A percentile compares a stretch with the other conserved stretches of the same genome.
Evolutionary conservation across 2,888 invertebrate genomes (phyloP).

Genomic region (Girardia tigrina): DNA sequence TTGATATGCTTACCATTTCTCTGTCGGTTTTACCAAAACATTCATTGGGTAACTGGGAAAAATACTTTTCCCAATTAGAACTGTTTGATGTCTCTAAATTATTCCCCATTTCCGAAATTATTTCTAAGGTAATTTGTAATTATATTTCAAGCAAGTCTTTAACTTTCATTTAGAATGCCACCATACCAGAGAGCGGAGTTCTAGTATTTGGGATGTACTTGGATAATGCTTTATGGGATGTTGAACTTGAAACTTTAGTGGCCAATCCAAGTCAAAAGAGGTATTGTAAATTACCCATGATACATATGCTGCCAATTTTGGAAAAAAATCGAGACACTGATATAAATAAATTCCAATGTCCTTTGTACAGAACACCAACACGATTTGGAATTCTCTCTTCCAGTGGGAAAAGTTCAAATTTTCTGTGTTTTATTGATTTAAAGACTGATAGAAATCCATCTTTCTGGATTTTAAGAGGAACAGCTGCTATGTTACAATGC

Average conservation of each 20-base stretch:
- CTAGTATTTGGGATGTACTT: slow-evolving; percentile 47
- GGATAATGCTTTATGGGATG: slow-evolving; percentile 48
- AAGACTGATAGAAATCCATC: slow-evolving; percentile 42
- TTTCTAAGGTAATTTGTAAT: slow-evolving; percentile 40
- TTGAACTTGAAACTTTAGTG: slow-evolving; percentile 39
- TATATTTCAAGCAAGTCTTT: background rate
- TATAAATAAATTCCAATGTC: slow-evolving; percentile 43
- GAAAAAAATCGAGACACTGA: slow-evolving; percentile 4
- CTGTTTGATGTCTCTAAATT: slow-evolving; percentile 35
- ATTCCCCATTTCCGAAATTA: slow-evolving; percentile 38
- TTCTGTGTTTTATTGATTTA: slow-evolving; percentile 45
- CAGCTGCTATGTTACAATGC: slow-evolving; percentile 47
- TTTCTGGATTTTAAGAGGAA: slow-evolving; percentile 48
- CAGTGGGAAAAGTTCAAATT: slow-evolving; percentile 49
- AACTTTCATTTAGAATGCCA: slow-evolving; percentile 32
- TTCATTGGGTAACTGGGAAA: slow-evolving; percentile 26
- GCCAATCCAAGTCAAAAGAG: slow-evolving; percentile 44
- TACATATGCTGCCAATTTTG: slow-evolving; percentile 47
- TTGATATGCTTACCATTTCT: slow-evolving; percentile 46
- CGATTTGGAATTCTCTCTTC: slow-evolving; percentile 48
- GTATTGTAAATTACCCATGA: slow-evolving; percentile 45
- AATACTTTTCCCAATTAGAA: slow-evolving; percentile 25
- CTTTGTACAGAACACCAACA: slow-evolving; percentile 47
- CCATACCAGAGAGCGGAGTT: slow-evolving; percentile 42
- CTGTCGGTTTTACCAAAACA: slow-evolving; percentile 40